Evolutionary conservation across 2,888 invertebrate genomes (phyloP), one percentile per base, ranked within the genome.

Genomic region (Eilema sororculum): DNA sequence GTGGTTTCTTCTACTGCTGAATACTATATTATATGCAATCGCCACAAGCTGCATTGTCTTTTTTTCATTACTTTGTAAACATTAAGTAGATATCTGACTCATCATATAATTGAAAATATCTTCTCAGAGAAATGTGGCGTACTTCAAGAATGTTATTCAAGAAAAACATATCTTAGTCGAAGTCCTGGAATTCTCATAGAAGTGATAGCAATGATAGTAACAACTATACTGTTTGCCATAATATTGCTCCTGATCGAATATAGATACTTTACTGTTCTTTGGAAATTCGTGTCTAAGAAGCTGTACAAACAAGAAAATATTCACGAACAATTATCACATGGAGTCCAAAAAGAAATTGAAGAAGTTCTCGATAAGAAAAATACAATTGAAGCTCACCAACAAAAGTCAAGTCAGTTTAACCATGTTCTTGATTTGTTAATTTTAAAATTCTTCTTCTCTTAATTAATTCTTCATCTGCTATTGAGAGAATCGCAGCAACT

Each of bases 81-180:
- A 4, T 37, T 37, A 2, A 12, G 12, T 12, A 37, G 12, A 12
- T 10, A 10, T 61, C n/a, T 59, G 9, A 59, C n/a, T 13, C 20
- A 28, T n/a, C 5, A 24, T 24, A 28, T 20, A 37, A 24, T 37
- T 30, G 13, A 30, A 33, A 22, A 33, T 33, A 20, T 9, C 13
- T 52, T 58, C 68, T n/a, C 81, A 94, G 94, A 81, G 70, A 91
- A 91, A 85, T 94, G 94, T 65, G 94, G 94, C 0, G 84, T 94
- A 0, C 85, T 94, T 6, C 91, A 93, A 79, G 73, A 86, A 58
- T 94, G 94, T 77, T 94, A 91, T 74, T 67, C 80, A 2, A 87
- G 78, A 70, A 86, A 84, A 78, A 79, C 73, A 20, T 94, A 92
- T 74, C 74, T 93, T 2, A 77, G 81, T 0, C 63, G 61, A n/a